Percentiles rank a stretch among this genome's conserved stretches.
Conservation (phyloP, 1,140 invertebrate genomes). For the Protaetia brevitarsis region DNA sequence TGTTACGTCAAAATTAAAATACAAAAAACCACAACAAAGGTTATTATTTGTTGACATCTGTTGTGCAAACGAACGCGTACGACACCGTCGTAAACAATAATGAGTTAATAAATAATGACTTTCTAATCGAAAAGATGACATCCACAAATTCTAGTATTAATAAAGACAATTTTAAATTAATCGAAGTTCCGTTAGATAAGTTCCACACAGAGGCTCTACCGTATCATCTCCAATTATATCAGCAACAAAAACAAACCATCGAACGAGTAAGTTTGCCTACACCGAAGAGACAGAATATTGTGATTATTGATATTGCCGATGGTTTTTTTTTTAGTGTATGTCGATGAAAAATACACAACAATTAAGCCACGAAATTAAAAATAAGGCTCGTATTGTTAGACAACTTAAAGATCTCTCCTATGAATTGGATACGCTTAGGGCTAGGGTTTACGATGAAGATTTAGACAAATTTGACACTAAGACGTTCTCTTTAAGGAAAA, state of each 20-base stretch:
- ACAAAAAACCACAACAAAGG: background rate
- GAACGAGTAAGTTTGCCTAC: conserved; percentile 54
- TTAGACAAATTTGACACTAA: conserved; percentile 62
- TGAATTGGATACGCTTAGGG: conserved; percentile 66
- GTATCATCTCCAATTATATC: conserved; percentile 65
- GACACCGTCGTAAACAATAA: background rate
- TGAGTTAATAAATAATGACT: background rate
- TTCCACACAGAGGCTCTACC: conserved; percentile 74
- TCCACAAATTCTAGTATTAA: conserved; percentile 21
- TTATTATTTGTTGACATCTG: background rate
- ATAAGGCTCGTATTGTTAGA: conserved; percentile 57
- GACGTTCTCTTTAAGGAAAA: conserved; percentile 57
- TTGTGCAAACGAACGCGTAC: background rate
- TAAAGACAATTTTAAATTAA: conserved; percentile 66
- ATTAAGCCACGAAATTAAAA: conserved; percentile 53
- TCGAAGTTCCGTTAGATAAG: conserved; percentile 70
- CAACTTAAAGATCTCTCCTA: conserved; percentile 66
- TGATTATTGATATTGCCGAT: conserved; percentile 20
- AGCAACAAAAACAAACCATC: conserved; percentile 68
- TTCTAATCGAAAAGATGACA: conserved; percentile 26
- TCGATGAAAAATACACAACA: conserved; percentile 31
- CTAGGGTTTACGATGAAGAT: conserved; percentile 61
- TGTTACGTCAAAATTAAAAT: background rate
- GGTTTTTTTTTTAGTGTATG: conserved; percentile 31
- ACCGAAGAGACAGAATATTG: background rate